Conservation (phyloP, 2,797 vertebrate species). For the Enteromius afrohamiltoni region DNA sequence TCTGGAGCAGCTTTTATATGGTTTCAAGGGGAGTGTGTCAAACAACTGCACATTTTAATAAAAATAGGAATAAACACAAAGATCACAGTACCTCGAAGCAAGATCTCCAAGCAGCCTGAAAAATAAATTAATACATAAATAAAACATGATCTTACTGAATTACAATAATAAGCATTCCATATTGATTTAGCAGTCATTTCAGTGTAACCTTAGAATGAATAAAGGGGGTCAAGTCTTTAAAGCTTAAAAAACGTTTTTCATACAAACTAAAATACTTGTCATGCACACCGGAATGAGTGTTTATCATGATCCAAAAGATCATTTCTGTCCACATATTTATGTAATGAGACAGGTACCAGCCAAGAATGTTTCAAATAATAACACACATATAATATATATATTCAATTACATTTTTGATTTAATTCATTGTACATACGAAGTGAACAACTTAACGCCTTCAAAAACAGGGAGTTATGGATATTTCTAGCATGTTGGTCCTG, state of each 20-base stretch:
- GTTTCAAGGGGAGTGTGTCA: background rate
- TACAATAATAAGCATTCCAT: slow-evolving; percentile 48
- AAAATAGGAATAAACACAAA: background rate
- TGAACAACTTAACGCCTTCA: no score
- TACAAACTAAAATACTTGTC: background rate
- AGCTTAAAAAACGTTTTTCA: no score
- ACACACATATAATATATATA: background rate
- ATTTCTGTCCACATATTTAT: background rate
- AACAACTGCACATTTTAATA: background rate
- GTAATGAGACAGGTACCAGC: background rate
- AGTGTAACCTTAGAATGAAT: background rate
- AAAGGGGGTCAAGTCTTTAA: background rate
- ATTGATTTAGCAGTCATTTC: background rate
- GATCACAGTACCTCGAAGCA: slow-evolving; percentile 85
- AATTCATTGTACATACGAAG: no score
- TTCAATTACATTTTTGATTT: no score
- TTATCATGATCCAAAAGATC: background rate
- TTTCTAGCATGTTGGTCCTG: background rate
- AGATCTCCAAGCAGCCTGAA: slow-evolving; percentile 93
- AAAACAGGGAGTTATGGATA: background rate
- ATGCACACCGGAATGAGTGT: background rate
- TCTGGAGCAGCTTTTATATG: background rate
- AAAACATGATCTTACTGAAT: slow-evolving; percentile 3
- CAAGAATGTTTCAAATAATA: background rate
- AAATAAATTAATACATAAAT: slow-evolving; percentile 51